Conservation (phyloP, 2,797 vertebrate species). For the Acipenser oxyrinchus region DNA sequence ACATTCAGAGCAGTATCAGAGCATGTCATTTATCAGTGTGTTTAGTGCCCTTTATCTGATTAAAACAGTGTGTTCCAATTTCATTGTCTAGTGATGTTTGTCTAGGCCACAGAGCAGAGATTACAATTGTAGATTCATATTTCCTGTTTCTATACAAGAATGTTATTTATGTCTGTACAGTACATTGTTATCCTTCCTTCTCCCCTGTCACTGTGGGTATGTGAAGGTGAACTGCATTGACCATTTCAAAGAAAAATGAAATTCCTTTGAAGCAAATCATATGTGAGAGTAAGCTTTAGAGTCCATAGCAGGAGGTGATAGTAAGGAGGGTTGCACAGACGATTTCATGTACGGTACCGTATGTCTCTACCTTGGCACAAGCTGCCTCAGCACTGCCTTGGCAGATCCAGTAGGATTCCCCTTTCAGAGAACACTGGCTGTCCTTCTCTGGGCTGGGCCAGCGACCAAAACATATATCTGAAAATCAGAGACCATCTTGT, state of each 20-base stretch:
- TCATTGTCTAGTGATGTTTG: conserved; percentile 1
- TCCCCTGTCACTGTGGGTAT: not conserved
- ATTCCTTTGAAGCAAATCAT: too few species aligned
- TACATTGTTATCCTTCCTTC: not conserved
- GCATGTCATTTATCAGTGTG: not conserved
- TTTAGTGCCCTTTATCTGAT: not conserved
- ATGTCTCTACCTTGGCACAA: too few species aligned
- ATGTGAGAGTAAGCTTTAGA: too few species aligned
- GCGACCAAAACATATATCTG: too few species aligned
- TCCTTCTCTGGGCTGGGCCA: too few species aligned
- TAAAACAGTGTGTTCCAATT: not conserved
- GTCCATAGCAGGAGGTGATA: too few species aligned
- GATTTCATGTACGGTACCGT: too few species aligned
- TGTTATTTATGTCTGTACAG: not conserved
- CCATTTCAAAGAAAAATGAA: not conserved
- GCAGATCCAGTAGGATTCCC: too few species aligned
- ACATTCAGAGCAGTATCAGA: not conserved
- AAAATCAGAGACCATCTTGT: too few species aligned
- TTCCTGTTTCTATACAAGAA: not conserved
- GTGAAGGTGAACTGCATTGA: not conserved
- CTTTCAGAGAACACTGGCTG: too few species aligned
- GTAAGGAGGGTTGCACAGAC: too few species aligned
- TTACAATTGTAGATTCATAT: not conserved
- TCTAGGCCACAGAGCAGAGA: not conserved
- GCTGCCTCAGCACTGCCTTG: too few species aligned